These are phyloP conservation scores for Hapalemur alaotrensis DNA, from an alignment of 2,797 vertebrate genomes.

Conservation along the genomic window DNA sequence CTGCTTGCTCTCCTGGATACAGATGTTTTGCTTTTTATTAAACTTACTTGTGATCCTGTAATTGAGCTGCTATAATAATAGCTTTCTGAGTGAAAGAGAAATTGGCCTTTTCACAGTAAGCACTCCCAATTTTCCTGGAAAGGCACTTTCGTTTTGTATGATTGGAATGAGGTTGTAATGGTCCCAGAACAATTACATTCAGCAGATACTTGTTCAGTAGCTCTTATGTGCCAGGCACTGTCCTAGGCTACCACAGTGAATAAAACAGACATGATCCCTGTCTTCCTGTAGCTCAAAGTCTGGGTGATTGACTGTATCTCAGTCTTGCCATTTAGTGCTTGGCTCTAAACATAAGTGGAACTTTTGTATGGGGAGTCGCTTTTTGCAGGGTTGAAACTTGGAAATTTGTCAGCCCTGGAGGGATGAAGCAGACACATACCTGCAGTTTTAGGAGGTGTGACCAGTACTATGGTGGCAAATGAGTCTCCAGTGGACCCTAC, in stretches of 20 bases:
- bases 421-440: background rate
- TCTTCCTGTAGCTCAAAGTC: background rate
- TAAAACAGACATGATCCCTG: background rate
- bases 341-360: background rate
- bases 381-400: background rate
- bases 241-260: conserved; percentile 21
- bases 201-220: conserved; percentile 12
- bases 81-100: conserved; percentile 50
- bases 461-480: background rate
- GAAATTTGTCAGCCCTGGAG: background rate
- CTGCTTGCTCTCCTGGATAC: background rate
- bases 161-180: conserved; percentile 46
- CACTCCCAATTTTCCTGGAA: conserved; percentile 62
- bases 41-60: conserved; percentile 63
- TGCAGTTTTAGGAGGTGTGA: conserved; percentile 4
- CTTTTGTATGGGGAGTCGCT: background rate
- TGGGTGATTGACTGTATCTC: background rate
- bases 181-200: conserved; percentile 46
- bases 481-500: background rate
- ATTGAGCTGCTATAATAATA: conserved; percentile 53
- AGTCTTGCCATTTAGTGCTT: background rate
- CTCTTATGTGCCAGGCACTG: background rate
- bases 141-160: conserved; percentile 54
- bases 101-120: conserved; percentile 58
- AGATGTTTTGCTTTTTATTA: conserved; percentile 67